Conservation (phyloP, 1,140 invertebrate species). For the Drosophila sturtevanti region DNA sequence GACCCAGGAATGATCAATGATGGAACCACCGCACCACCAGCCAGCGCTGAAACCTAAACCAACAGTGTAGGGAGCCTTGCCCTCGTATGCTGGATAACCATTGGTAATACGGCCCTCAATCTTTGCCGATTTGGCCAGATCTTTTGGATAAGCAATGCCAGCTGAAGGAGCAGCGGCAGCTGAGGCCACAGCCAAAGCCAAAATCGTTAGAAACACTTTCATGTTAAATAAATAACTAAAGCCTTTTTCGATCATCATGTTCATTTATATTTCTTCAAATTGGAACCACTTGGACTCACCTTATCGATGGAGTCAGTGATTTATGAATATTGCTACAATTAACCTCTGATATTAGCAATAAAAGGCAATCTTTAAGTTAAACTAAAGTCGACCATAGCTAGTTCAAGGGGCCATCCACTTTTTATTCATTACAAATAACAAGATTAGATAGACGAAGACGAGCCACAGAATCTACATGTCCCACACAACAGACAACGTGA, state of each 20-base stretch:
- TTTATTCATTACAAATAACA: not conserved
- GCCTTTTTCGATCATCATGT: not conserved
- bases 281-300: not conserved
- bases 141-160: slow-evolving; percentile 27
- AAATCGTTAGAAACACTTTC: slow-evolving; percentile 39
- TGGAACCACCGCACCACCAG: slow-evolving; percentile 85
- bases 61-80: slow-evolving; percentile 83
- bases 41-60: slow-evolving; percentile 72
- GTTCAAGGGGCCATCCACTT: not conserved
- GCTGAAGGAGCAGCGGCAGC: slow-evolving; percentile 32
- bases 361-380: not conserved
- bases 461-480: not conserved
- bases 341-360: slow-evolving; percentile 1
- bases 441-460: not conserved
- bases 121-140: slow-evolving; percentile 22
- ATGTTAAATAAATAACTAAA: not conserved
- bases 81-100: slow-evolving; percentile 54
- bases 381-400: not conserved
- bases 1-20: slow-evolving; percentile 84
- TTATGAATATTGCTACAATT: not conserved
- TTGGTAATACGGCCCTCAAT: slow-evolving; percentile 62
- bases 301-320: not conserved
- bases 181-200: slow-evolving; percentile 39
- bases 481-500: too few species aligned
- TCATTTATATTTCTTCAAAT: not conserved